Percentiles rank a stretch among this genome's conserved stretches.
Conservation (phyloP, 2,888 invertebrate genomes). For the Amblyteles armatorius region DNA sequence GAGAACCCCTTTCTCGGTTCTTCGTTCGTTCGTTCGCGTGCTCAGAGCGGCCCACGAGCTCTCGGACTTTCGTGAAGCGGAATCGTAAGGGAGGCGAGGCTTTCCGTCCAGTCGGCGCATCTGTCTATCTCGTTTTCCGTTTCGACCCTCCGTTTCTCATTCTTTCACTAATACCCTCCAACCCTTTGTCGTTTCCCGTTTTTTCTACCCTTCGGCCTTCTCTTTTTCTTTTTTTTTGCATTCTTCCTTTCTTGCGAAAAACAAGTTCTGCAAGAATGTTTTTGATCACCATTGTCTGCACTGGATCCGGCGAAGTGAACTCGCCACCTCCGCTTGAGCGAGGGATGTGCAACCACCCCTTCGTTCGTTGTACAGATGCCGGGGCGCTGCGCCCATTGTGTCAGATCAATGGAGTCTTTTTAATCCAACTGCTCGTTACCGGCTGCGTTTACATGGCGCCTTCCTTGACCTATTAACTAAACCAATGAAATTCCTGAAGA, state of each 20-base stretch:
- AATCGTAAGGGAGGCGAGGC: conserved; percentile 20
- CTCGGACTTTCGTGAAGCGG: conserved; percentile 42
- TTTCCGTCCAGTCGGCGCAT: conserved; percentile 10
- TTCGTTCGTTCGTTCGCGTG: conserved; percentile 53
- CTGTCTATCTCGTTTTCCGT: conserved; percentile 42
- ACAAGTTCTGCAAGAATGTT: conserved; percentile 59
- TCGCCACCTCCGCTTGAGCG: conserved; percentile 22
- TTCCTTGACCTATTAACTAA: conserved; percentile 75
- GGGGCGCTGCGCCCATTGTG: conserved; percentile 70
- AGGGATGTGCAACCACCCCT: conserved; percentile 62
- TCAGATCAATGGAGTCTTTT: conserved; percentile 72
- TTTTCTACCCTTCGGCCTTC: conserved; percentile 4
- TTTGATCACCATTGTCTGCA: conserved; percentile 62
- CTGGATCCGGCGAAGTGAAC: conserved; percentile 32
- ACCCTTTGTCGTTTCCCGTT: conserved; percentile 28
- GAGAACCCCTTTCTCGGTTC: conserved; percentile 1
- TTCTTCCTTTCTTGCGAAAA: conserved; percentile 28
- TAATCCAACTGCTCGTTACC: conserved; percentile 76
- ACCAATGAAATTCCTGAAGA: conserved; percentile 70
- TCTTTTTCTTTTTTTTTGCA: neutral
- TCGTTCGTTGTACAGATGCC: conserved; percentile 68
- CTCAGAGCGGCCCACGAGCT: neutral
- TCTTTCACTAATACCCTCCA: conserved; percentile 39
- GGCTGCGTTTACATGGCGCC: conserved; percentile 73
- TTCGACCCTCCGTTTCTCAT: conserved; percentile 41